Percentiles rank a stretch among this genome's conserved stretches.
Evolutionary conservation across 2,113 vertebrate genomes (phyloP).

Genomic region (Trogon surrucura): DNA sequence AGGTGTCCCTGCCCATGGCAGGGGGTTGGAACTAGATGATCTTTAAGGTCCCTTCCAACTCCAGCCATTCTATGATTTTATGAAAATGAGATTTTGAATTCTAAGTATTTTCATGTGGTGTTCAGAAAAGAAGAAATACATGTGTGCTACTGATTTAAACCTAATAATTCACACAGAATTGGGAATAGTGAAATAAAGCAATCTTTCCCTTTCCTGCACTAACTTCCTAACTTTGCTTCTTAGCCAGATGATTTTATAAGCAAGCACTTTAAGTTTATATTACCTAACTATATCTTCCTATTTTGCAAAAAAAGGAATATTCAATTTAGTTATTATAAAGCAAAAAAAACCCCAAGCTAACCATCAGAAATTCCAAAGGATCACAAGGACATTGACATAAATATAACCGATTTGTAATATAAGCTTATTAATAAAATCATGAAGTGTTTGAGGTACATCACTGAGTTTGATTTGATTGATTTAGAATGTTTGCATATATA

Average conservation of each 20-base stretch:
- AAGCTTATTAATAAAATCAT: neutral
- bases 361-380: neutral
- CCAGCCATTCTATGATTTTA: too few species aligned
- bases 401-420: neutral
- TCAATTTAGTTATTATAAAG: neutral
- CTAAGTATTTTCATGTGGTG: neutral
- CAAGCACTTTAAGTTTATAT: neutral
- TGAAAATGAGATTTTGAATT: neutral
- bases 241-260: neutral
- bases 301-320: neutral
- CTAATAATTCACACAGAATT: neutral
- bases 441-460: neutral
- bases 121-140: neutral
- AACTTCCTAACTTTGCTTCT: neutral
- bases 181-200: neutral
- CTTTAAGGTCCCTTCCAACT: too few species aligned
- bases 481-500: neutral
- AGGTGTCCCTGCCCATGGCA: too few species aligned
- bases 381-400: neutral
- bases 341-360: neutral
- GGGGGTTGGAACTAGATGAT: too few species aligned
- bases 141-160: neutral
- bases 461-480: neutral
- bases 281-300: neutral
- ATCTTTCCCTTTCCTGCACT: neutral